Base-by-base conservation (phyloP, 2,113 vertebrate genomes). In the Plotosus lineatus region DNA sequence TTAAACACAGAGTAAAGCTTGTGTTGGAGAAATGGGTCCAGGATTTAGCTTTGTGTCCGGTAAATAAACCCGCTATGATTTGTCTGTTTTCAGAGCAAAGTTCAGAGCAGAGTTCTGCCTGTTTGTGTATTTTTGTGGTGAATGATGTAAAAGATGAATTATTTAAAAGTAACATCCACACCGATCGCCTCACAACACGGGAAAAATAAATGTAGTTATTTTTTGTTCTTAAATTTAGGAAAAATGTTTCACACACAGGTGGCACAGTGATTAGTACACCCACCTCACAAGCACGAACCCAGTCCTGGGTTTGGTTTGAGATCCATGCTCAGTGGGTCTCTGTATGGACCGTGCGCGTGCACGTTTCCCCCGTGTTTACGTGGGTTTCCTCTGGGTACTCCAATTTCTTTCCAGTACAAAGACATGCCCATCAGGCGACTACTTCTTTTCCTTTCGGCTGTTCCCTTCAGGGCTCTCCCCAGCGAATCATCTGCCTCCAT, bases 61-160 rank as follows among this genome's bases (percentile, higher is more conserved):
- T 71, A 72, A 71, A 71, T 66, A 79, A 73, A 11, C 66, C 78
- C 26, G 68, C 60, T 61, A 53, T 33, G 53, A 26, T 61, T 58
- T 42, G n/a, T 4, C 11, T 33, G 17, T 14, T 44, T 44, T 61
- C 10, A 31, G 26, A 50, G 11, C 21, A 15, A 65, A 38, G 38
- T 21, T 1, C 15, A 7, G 11, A 42, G 72, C 2, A 5, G 6
- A 40, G 23, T 28, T 53, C 6, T 1, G 55, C 48, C n/a, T 53
- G 36, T 6, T 17, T 8, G 21, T 0, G 4, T 21, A 21, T 19
- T 28, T 21, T 14, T 19, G 31, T 3, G 1, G 33, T 33, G 60
- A 63, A 36, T 3, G n/a, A n/a, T n/a, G n/a, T 36, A 3, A 63
- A 33, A 11, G 33, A 1, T 21, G 31, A 63, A 63, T 33, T 36